phyloP scores from a whole-genome alignment of 2,888 invertebrate genomes.

The Cryptocephalus primarius region DNA sequence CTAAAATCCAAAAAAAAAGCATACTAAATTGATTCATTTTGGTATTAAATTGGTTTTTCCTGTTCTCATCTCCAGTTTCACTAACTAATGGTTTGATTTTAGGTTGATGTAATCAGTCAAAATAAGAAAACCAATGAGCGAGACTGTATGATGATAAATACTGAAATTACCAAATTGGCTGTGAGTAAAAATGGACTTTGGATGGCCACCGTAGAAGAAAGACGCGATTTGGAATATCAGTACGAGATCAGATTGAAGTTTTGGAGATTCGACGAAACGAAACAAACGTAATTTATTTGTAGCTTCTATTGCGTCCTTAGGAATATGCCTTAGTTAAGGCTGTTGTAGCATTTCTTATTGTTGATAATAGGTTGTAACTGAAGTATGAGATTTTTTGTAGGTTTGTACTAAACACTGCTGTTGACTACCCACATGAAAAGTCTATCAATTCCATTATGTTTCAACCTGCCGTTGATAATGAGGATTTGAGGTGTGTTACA shows the following conservation, averaged over 20 bases:
- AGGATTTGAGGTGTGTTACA: slow-evolving; percentile 48
- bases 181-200: slow-evolving; percentile 55
- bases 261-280: slow-evolving; percentile 51
- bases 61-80: neutral
- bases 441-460: slow-evolving; percentile 50
- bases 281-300: slow-evolving; percentile 44
- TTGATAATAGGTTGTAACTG: neutral
- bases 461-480: slow-evolving; percentile 38
- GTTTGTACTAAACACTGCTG: slow-evolving; percentile 56
- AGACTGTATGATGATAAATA: slow-evolving; percentile 47
- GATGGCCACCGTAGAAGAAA: slow-evolving; percentile 61
- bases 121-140: slow-evolving; percentile 59
- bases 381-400: slow-evolving; percentile 42
- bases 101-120: slow-evolving; percentile 61
- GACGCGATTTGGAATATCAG: slow-evolving; percentile 43
- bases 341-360: neutral
- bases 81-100: slow-evolving; percentile 9
- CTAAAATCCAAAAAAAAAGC: too few species aligned
- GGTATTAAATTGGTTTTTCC: neutral
- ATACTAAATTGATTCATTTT: too few species aligned
- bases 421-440: slow-evolving; percentile 60
- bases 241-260: slow-evolving; percentile 64
- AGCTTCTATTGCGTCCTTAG: neutral
- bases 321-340: neutral
- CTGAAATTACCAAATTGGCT: slow-evolving; percentile 54